phyloP scores from a whole-genome alignment of 2,797 vertebrate species.

The Clarias pachynema region DNA sequence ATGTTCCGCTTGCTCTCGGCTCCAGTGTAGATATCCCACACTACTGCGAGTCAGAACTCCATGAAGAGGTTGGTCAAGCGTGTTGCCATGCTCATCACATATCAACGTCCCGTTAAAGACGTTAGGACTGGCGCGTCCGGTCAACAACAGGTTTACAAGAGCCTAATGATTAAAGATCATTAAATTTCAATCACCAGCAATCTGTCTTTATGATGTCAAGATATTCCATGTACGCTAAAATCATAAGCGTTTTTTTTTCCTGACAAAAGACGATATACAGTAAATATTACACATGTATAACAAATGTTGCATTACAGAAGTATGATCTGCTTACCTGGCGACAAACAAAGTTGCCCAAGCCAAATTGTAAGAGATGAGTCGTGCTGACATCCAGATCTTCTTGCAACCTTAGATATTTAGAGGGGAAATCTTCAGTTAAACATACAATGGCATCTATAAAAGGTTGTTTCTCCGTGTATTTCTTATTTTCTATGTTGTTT shows the following conservation, averaged over 20 bases:
- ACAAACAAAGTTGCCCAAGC: constrained; percentile 74
- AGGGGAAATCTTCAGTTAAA: neutral
- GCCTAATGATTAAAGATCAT: constrained; percentile 68
- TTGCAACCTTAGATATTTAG: constrained; percentile 69
- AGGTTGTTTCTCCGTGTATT: neutral
- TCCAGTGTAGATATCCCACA: constrained; percentile 83
- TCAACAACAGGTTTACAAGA: constrained; percentile 82
- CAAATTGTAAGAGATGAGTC: constrained; percentile 72
- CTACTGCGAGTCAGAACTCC: constrained; percentile 74
- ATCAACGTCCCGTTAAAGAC: constrained; percentile 75
- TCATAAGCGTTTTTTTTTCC: neutral
- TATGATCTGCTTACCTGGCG: constrained; percentile 73
- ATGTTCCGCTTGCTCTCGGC: constrained; percentile 56
- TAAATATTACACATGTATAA: neutral
- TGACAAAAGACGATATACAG: neutral
- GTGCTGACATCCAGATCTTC: constrained; percentile 76
- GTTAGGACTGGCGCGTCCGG: constrained; percentile 74
- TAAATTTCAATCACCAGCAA: neutral
- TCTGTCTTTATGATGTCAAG: neutral
- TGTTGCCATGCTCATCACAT: constrained; percentile 56
- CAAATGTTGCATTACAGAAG: neutral
- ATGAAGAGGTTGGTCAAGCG: constrained; percentile 62
- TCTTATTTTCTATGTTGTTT: neutral
- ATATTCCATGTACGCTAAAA: neutral
- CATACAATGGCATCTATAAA: neutral